A percentile compares a stretch with the other conserved stretches of the same genome.
Evolutionary conservation across 2,797 vertebrate species (phyloP).

Genomic region (Enteromius thamalakanensis): DNA sequence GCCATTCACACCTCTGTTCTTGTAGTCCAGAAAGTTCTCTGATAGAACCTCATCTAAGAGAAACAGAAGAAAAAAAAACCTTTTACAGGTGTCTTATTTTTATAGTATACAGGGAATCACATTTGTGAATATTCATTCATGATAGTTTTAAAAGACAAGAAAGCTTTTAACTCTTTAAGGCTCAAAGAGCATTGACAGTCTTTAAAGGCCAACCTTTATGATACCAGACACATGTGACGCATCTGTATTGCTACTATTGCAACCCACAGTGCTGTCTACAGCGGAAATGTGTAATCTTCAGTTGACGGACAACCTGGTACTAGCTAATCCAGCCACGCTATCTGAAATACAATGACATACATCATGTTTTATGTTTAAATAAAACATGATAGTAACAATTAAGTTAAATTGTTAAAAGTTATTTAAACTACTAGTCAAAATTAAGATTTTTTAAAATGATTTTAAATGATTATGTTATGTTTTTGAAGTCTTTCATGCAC

Average conservation of each 20-base stretch:
- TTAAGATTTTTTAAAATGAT: not conserved
- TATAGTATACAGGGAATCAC: not conserved
- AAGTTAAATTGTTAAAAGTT: not conserved
- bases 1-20: slow-evolving; percentile 88
- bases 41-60: slow-evolving; percentile 87
- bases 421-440: not conserved
- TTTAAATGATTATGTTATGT: not conserved
- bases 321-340: not conserved
- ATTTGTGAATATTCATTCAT: not conserved
- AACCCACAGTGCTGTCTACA: not conserved
- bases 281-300: not conserved
- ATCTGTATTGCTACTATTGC: not conserved
- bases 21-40: slow-evolving; percentile 90
- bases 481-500: not conserved
- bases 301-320: not conserved
- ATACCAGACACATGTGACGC: not conserved
- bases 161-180: not conserved
- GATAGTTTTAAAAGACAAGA: not conserved
- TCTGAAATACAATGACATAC: not conserved
- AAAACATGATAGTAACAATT: not conserved
- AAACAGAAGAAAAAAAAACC: not conserved
- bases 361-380: not conserved
- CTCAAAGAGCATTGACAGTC: not conserved
- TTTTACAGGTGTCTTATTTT: not conserved
- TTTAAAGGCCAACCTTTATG: not conserved